Base-by-base conservation (phyloP, 1,140 invertebrate genomes). In the Plectrocnemia conspersa region DNA sequence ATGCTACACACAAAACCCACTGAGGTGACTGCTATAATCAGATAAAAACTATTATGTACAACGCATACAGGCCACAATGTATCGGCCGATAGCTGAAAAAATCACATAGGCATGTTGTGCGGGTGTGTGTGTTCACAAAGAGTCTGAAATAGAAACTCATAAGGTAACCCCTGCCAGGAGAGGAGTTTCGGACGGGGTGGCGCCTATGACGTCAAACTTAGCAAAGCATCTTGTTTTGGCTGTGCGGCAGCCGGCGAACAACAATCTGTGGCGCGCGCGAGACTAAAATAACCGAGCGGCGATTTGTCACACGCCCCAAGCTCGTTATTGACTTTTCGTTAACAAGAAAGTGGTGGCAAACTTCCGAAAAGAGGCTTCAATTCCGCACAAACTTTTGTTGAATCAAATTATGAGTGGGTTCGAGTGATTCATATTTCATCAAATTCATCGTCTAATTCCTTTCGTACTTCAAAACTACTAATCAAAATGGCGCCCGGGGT, bases 101-200 rank as follows among this genome's bases (percentile, higher is more conserved):
- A 7, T 7, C 35, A 7, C 5, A 38, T 10, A 38, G 4, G 18
- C 13, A 10, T 13, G 18, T 38, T 38, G 5, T 15, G 5, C 5
- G 35, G 5, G 18, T 38, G 18, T 15, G 7, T 7, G 18, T 29
- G n/a, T 29, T 29, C 35, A 13, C 35, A 16, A 16, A 38, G 27
- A 7, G 27, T 29, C 27, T 15, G 35, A 38, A 38, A 38, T 38
- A 16, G 18, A n/a, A n/a, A n/a, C n/a, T n/a, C n/a, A n/a, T n/a
- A n/a, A n/a, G n/a, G n/a, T n/a, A n/a, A n/a, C n/a, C n/a, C n/a
- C n/a, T n/a, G n/a, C n/a, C n/a, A 16, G 5, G 15, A 38, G 35
- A n/a, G n/a, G 6, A 38, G 35, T 38, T 38, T 16, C 35, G 35
- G 35, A 38, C 35, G 13, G 35, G 35, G 35, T 38, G 35, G 35